Percentiles rank a stretch among this genome's conserved stretches.
phyloP scores from a whole-genome alignment of 2,797 vertebrate species.

The Rhinophrynus dorsalis region DNA sequence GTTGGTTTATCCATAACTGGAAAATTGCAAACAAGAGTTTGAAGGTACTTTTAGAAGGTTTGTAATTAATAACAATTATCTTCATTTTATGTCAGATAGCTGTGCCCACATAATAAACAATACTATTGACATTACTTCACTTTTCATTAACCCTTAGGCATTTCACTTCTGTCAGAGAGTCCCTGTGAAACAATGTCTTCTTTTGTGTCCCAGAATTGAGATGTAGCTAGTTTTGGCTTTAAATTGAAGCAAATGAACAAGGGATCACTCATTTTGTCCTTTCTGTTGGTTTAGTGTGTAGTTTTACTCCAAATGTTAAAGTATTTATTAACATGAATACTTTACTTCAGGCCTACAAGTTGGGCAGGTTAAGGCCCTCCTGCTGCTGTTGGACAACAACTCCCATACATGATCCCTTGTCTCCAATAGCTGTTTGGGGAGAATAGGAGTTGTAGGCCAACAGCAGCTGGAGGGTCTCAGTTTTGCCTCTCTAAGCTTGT shows the following conservation, averaged over 20 bases:
- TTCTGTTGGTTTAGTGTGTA: no score
- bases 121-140: constrained; percentile 5
- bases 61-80: background rate
- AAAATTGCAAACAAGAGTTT: background rate
- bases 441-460: no score
- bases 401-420: no score
- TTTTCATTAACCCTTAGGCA: constrained; percentile 12
- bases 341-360: no score
- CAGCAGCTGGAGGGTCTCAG: no score
- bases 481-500: no score
- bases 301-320: no score
- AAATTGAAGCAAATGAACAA: background rate
- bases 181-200: background rate
- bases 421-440: no score
- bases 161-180: background rate
- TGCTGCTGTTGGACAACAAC: no score
- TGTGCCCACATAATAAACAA: constrained; percentile 2
- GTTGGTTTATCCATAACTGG: background rate
- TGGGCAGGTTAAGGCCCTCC: no score
- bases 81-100: background rate
- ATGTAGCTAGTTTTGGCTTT: background rate
- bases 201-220: background rate
- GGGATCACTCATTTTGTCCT: background rate
- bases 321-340: no score
- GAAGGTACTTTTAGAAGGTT: background rate